Conservation (phyloP, 2,113 vertebrate species). For the Mus spicilegus region DNA sequence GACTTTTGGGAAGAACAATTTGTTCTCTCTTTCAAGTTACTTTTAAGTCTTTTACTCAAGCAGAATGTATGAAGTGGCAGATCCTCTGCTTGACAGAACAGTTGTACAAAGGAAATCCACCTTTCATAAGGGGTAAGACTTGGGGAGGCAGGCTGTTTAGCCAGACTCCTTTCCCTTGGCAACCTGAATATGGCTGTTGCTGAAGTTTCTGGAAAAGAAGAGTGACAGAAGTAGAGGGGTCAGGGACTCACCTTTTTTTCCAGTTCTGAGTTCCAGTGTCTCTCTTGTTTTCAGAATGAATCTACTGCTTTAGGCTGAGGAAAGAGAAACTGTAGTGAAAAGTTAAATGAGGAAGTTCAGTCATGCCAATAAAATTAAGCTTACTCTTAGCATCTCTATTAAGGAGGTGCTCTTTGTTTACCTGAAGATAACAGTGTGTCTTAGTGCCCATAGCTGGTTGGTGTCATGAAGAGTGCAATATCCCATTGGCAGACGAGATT, state of each 20-base stretch:
- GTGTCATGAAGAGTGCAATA: fast-evolving
- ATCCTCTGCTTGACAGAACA: constrained; percentile 63
- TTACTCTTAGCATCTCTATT: neutral
- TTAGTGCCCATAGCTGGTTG: neutral
- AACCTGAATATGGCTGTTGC: neutral
- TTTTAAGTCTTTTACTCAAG: constrained; percentile 52
- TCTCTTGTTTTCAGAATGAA: constrained; percentile 52
- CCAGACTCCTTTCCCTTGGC: neutral
- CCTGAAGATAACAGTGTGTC: neutral
- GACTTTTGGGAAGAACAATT: constrained; percentile 33
- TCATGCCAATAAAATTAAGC: constrained; percentile 31
- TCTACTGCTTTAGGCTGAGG: neutral
- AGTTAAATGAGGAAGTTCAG: constrained; percentile 55
- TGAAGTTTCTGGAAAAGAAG: neutral
- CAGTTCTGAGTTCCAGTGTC: constrained; percentile 29
- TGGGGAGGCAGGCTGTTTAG: constrained; percentile 44
- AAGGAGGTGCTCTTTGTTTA: constrained; percentile 11
- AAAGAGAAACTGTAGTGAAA: constrained; percentile 14
- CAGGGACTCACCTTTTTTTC: neutral
- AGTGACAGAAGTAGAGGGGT: neutral
- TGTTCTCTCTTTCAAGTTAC: constrained; percentile 2
- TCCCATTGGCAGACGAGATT: neutral
- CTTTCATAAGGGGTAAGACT: constrained; percentile 61
- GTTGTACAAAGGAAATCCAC: constrained; percentile 73
- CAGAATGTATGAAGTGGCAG: constrained; percentile 65